Evolutionary conservation across 2,113 vertebrate species (phyloP).

Genomic region (Cariama cristata): DNA sequence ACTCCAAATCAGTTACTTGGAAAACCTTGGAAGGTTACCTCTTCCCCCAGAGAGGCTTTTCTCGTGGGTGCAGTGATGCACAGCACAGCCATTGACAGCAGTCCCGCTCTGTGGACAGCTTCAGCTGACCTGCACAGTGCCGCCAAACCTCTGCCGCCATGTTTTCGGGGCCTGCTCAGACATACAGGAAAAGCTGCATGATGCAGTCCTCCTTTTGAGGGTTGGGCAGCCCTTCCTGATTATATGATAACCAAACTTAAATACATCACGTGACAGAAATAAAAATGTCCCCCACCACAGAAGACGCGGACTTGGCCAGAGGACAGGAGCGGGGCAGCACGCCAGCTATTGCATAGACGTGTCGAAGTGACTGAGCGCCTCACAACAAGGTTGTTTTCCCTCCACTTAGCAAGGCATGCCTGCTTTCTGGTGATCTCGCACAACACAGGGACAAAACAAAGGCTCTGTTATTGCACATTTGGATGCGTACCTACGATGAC

Average conservation of each 20-base stretch:
- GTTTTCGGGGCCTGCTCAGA: not conserved
- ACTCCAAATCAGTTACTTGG: accelerated
- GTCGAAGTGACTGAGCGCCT: not conserved
- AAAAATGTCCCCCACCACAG: not conserved
- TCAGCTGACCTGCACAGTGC: not conserved
- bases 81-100: not conserved
- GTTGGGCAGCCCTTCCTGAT: not conserved
- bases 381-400: not conserved
- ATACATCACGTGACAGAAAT: not conserved
- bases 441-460: not conserved
- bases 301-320: not conserved
- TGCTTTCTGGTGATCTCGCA: not conserved
- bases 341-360: not conserved
- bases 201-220: not conserved
- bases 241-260: not conserved
- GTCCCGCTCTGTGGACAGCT: not conserved
- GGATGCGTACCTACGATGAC: not conserved
- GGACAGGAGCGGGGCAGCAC: not conserved
- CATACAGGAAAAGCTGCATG: not conserved
- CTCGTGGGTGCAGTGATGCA: not conserved
- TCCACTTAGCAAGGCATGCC: not conserved
- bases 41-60: not conserved
- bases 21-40: not conserved
- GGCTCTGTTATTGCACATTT: not conserved
- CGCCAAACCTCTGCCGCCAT: not conserved